These are phyloP conservation scores for Drosophila ananassae DNA, from an alignment of 1,140 invertebrate genomes.

Conservation along the genomic window DNA sequence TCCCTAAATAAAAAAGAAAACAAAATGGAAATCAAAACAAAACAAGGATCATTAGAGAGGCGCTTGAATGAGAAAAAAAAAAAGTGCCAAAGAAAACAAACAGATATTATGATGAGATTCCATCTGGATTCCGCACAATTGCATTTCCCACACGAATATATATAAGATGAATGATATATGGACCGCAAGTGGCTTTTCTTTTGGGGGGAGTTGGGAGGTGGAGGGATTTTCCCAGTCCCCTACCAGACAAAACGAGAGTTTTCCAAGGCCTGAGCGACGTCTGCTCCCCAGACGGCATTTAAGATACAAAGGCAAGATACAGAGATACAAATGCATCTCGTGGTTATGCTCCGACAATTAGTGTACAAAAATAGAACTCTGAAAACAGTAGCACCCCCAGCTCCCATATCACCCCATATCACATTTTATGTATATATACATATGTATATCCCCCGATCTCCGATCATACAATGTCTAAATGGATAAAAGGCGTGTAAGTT, in stretches of 20 bases:
- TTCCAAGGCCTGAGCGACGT: conserved; percentile 2
- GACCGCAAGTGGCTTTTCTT: conserved; percentile 45
- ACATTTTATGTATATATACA: not conserved
- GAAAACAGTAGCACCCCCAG: conserved; percentile 10
- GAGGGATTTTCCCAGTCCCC: not conserved
- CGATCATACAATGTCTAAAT: conserved; percentile 2
- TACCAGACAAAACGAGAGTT: not conserved
- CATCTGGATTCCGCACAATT: conserved; percentile 13
- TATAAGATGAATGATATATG: conserved; percentile 30
- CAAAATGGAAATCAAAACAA: conserved; percentile 8
- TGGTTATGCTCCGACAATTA: conserved; percentile 40
- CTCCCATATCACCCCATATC: not conserved
- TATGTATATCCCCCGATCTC: not conserved
- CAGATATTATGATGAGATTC: conserved; percentile 24
- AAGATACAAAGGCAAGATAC: conserved; percentile 2
- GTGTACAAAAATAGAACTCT: conserved; percentile 27
- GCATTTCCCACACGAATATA: conserved; percentile 19
- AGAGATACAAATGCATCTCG: conserved; percentile 34
- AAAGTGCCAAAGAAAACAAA: conserved; percentile 44
- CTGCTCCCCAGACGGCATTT: conserved; percentile 42
- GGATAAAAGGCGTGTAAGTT: conserved; percentile 24
- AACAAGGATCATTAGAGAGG: conserved; percentile 27
- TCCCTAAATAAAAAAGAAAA: not conserved
- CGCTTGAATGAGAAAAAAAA: conserved; percentile 7
- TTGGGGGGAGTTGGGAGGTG: not conserved